phyloP scores from a whole-genome alignment of 1,140 invertebrate genomes.

The Neelides sp. region DNA sequence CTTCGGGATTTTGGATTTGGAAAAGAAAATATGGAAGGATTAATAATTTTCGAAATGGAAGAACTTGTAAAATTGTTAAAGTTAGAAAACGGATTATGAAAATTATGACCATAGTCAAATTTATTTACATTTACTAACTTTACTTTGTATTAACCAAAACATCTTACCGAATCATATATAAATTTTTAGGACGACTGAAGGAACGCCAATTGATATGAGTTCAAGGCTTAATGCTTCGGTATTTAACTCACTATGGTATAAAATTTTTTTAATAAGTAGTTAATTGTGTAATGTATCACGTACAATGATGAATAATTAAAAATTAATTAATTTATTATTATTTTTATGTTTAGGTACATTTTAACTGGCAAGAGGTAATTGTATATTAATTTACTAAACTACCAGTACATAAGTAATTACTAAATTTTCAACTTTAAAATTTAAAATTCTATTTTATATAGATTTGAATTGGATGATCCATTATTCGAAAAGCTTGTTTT shows the following conservation, averaged over 20 bases:
- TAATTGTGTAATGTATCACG: no score
- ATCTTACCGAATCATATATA: neutral
- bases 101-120: neutral
- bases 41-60: conserved; percentile 10
- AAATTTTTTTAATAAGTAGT: no score
- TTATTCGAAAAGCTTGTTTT: conserved; percentile 4
- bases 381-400: no score
- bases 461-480: conserved; percentile 20
- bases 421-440: no score
- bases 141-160: neutral
- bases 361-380: conserved; percentile 11
- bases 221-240: conserved; percentile 19
- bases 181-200: conserved; percentile 12
- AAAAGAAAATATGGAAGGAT: conserved; percentile 13
- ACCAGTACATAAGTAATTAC: no score
- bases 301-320: no score
- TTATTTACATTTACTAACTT: neutral
- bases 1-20: conserved; percentile 18
- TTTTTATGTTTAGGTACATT: no score
- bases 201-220: conserved; percentile 5
- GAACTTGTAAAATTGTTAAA: conserved; percentile 10
- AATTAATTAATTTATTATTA: no score
- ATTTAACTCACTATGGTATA: conserved; percentile 22
- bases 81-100: conserved; percentile 2
- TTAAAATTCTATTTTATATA: no score